Evolutionary conservation across 2,113 vertebrate species (phyloP), one percentile per base, ranked within the genome.

Genomic region (Scatophagus argus): DNA sequence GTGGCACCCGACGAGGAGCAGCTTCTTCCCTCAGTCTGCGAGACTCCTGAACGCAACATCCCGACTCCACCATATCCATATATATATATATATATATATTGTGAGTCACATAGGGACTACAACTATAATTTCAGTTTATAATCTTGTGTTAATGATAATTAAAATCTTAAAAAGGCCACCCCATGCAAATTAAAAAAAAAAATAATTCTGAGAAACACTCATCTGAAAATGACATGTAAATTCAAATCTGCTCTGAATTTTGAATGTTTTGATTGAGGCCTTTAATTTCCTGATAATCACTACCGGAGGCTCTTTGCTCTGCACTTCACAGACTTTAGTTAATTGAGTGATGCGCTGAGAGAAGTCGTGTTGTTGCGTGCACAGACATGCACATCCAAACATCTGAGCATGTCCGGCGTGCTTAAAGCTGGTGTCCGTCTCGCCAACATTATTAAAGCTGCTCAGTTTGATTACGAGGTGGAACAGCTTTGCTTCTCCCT

Each of bases 391-490:
- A 69, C 64, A 39, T 68, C 11, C 66, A 31, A 65, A 66, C 59
- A 58, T 66, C 73, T 43, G 60, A 46, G 66, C 68, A 44, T 44
- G 44, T 67, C 36, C 21, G 19, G 21, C 49, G 6, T 52, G 59
- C 61, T 65, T 73, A 38, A 64, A 61, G 61, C 27, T 1, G 23
- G 27, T 41, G 39, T 63, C 55, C 64, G 27, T 32, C 65, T 52
- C 27, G 58, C 27, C 56, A 63, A 65, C 77, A 71, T 67, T 72
- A 80, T 63, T 54, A 32, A 61, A 23, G 11, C 65, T 60, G 51
- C n/a, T 78, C 4, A 52, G 61, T 82, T 73, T 81, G 49, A 89
- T 85, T 71, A 54, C 74, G 44, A 52, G 29, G 13, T 23, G 49
- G 27, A 79, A 61, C 73, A 17, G 23, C 54, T 70, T 56, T 54